These are phyloP conservation scores for Lycia hirtaria DNA, from an alignment of 2,888 invertebrate species.

Conservation along the genomic window DNA sequence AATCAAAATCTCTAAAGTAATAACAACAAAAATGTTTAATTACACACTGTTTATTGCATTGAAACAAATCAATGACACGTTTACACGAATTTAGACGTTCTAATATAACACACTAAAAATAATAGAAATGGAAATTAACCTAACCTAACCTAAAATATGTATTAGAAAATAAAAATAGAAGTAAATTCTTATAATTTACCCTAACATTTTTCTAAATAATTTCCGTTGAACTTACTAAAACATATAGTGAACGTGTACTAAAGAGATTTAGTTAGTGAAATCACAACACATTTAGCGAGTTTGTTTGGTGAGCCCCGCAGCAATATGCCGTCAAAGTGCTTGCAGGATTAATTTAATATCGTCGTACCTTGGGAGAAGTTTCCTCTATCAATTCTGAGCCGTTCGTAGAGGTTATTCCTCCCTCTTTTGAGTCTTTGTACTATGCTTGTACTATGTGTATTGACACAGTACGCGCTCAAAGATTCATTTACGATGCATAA, in stretches of 20 bases:
- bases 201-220: not conserved
- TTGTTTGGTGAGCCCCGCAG: constrained; percentile 42
- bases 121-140: too few species aligned
- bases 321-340: constrained; percentile 44
- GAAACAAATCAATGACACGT: too few species aligned
- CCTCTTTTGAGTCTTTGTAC: constrained; percentile 5
- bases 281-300: constrained; percentile 44
- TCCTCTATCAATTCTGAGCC: constrained; percentile 7
- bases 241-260: constrained; percentile 6
- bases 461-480: not conserved
- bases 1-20: too few species aligned
- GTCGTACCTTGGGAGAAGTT: constrained; percentile 17
- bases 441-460: not conserved
- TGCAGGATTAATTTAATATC: constrained; percentile 36
- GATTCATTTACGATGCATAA: too few species aligned
- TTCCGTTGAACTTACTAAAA: not conserved
- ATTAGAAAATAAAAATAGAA: too few species aligned
- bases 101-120: too few species aligned
- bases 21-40: too few species aligned
- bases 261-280: constrained; percentile 43
- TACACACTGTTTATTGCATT: too few species aligned
- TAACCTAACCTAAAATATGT: too few species aligned
- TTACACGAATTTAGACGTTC: too few species aligned
- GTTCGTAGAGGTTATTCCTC: not conserved
- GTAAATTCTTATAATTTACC: too few species aligned